Conservation (phyloP, 2,888 invertebrate species). For the Mythimna loreyi region DNA sequence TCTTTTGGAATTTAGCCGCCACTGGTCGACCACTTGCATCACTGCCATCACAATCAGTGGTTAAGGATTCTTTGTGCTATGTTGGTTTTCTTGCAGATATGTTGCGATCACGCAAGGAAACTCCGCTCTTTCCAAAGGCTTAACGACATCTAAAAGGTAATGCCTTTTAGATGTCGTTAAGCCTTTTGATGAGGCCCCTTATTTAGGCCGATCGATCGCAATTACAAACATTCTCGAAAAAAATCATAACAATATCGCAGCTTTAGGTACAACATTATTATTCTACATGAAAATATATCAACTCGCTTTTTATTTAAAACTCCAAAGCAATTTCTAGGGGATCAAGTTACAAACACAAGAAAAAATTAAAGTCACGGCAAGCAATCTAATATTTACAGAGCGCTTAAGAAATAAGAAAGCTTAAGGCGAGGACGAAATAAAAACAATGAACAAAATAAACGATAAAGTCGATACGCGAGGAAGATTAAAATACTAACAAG, state of each 20-base stretch:
- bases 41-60: too few species aligned
- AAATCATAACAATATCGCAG: neutral
- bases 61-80: too few species aligned
- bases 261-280: conserved; percentile 17
- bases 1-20: too few species aligned
- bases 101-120: too few species aligned
- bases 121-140: too few species aligned
- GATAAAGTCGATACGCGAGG: conserved; percentile 16
- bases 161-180: too few species aligned
- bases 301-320: conserved; percentile 28
- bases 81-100: too few species aligned
- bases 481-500: conserved; percentile 32
- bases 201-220: neutral
- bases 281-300: conserved; percentile 17
- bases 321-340: conserved; percentile 31
- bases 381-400: conserved; percentile 46
- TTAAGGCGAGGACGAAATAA: conserved; percentile 33
- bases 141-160: too few species aligned
- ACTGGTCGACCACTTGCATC: too few species aligned
- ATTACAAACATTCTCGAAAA: conserved; percentile 2
- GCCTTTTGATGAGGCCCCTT: neutral
- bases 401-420: conserved; percentile 48
- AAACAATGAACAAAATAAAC: conserved; percentile 40
- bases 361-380: conserved; percentile 32
- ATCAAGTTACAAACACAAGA: conserved; percentile 33